Base-by-base conservation (phyloP, 2,113 vertebrate species). In the Laterallus jamaicensis region DNA sequence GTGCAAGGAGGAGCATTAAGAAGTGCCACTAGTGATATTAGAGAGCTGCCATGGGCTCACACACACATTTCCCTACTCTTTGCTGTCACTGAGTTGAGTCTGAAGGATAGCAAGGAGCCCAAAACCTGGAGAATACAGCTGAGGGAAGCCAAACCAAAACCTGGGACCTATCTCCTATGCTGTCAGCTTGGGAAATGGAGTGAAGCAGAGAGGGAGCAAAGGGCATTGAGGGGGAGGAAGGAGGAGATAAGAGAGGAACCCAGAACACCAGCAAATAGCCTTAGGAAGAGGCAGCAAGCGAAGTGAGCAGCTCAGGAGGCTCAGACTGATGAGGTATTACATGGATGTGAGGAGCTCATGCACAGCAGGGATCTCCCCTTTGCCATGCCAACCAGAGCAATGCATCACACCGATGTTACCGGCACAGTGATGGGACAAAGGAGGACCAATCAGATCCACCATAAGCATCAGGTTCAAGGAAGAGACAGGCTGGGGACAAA, bases 331-430 rank as follows among this genome's bases (percentile, higher is more conserved):
- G 37, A 69, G 26, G 31, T 15, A 32, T 18, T 50, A n/a, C 0
- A 0, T 11, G 31, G 86, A 73, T 1, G 0, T 5, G 22, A 82
- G 25, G 14, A 86, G 20, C 18, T 8, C 37, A 18, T 16, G 64
- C 31, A 39, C 56, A 39, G 26, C 2, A 8, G 35, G 8, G 11
- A 35, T 47, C 21, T 35, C 66, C 3, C 4, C 71, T 55, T 32
- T 15, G 20, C 31, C 26, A 29, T 5, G 15, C 12, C 12, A n/a
- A 28, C 39, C 5, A 35, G 58, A 42, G 47, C 47, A 6, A 40
- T 68, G 26, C 55, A 37, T 44, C 49, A 8, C 18, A 13, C 0
- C 2, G 49, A 29, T 24, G 26, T 15, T 68, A 55, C 5, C 4
- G 24, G 15, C 32, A 29, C 0, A 0, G 22, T 55, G 35, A 9